Conservation (phyloP, 1,140 invertebrate species). For the Euura lappo region DNA sequence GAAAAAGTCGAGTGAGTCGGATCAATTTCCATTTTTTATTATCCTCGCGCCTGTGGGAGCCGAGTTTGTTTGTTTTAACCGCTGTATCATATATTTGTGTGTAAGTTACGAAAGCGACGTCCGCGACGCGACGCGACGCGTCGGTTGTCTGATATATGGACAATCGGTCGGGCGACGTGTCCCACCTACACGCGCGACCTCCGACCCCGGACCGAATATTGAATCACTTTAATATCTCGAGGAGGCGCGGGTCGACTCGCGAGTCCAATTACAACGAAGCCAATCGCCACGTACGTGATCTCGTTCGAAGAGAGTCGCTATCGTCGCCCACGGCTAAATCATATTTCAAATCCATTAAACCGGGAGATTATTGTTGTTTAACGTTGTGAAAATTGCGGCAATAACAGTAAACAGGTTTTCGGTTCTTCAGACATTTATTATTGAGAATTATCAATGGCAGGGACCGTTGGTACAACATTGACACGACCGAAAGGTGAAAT, state of each 20-base stretch:
- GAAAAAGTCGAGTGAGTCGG: too few species aligned
- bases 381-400: too few species aligned
- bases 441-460: too few species aligned
- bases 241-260: slow-evolving; percentile 24
- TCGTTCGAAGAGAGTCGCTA: background rate
- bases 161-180: slow-evolving; percentile 34
- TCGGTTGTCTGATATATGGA: slow-evolving; percentile 39
- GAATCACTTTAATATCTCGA: slow-evolving; percentile 44
- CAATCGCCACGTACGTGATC: background rate
- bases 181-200: slow-evolving; percentile 40
- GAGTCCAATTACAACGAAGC: background rate
- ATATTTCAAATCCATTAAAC: background rate
- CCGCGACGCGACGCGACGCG: slow-evolving; percentile 26
- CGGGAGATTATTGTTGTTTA: too few species aligned
- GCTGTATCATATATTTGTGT: slow-evolving; percentile 26
- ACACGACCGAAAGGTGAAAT: too few species aligned
- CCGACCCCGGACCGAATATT: slow-evolving; percentile 40
- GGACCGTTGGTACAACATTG: too few species aligned
- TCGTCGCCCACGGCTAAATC: background rate
- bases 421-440: too few species aligned
- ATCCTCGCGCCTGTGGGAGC: background rate
- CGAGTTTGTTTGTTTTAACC: too few species aligned
- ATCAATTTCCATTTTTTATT: background rate
- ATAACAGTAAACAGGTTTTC: too few species aligned
- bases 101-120: slow-evolving; percentile 35